Base-by-base conservation (phyloP, 2,113 vertebrate species). In the Oncorhynchus mykiss region DNA sequence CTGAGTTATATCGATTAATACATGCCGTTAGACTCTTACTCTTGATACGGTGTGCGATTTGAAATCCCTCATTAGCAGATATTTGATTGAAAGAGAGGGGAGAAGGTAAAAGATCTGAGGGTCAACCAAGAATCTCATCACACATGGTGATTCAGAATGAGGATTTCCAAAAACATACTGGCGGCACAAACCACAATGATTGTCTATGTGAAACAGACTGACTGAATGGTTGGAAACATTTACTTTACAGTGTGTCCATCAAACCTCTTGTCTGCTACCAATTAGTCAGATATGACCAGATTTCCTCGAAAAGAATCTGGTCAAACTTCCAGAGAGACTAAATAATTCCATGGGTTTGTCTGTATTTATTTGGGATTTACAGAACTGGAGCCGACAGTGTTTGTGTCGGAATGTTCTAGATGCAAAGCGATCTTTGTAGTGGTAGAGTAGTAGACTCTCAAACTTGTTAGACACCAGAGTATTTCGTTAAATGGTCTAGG, bases 141-240 rank as follows among this genome's bases (percentile, higher is more conserved):
- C 72, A 45, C 77, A 85, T 88, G 88, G 86, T 87, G 84, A 88
- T 80, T 84, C 79, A 86, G 81, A 82, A 68, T 7, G 62, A 90
- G 85, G 85, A 90, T 88, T 90, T 87, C 84, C 85, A 88, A 92
- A 89, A 90, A 88, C 86, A 84, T 81, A 82, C 71, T 27, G 81
- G 81, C 54, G 27, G 72, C 75, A 75, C 88, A 85, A 66, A 67
- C 90, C 88, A 82, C 88, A 86, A 83, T 79, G 80, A 89, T 82
- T 84, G 80, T 73, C 76, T 80, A 72, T 74, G 75, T 76, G 75
- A 66, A 75, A 89, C 79, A 22, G 39, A 45, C 74, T 80, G 68
- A 74, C 51, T 29, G 81, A 83, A 85, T 87, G 84, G 77, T 88
- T 91, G 88, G 89, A 91, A 91, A 90, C 87, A 87, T 91, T 90